phyloP scores from a whole-genome alignment of 92 coral and sea anemone genomes.

The Palythoa heliodiscus region DNA sequence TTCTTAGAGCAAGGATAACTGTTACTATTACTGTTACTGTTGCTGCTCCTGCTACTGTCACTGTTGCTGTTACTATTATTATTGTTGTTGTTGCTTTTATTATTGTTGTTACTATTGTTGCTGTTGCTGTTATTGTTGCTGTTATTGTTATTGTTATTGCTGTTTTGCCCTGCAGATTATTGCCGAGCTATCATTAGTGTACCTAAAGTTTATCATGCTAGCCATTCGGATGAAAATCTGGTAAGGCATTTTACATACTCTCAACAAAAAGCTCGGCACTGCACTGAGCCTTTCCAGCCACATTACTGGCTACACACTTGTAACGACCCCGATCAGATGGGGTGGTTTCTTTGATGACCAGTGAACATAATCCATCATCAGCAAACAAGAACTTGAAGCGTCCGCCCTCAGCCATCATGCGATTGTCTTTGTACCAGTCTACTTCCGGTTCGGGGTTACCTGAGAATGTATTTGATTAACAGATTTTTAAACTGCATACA shows the following conservation, averaged over 20 bases:
- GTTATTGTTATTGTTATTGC: too few relatives aligned
- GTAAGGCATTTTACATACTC: constrained; percentile 56
- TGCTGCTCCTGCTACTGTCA: too few relatives aligned
- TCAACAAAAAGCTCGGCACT: constrained; percentile 96
- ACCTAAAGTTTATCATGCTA: too few relatives aligned
- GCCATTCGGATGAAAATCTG: neutral
- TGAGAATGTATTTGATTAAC: neutral
- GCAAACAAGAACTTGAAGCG: constrained; percentile 74
- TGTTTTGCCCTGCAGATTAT: too few relatives aligned
- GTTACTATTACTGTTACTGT: too few relatives aligned
- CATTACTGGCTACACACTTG: constrained; percentile 96
- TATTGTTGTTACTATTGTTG: too few relatives aligned
- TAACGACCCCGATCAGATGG: constrained; percentile 93
- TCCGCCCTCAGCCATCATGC: constrained; percentile 90
- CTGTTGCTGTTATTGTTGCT: too few relatives aligned
- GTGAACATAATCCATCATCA: constrained; percentile 87
- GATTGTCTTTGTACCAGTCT: constrained; percentile 97
- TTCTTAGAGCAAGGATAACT: too few relatives aligned
- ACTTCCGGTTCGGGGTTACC: constrained; percentile 98
- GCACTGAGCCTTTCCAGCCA: constrained; percentile 94
- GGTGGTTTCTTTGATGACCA: constrained; percentile 80
- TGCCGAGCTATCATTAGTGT: too few relatives aligned
- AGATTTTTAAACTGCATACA: neutral
- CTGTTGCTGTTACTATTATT: too few relatives aligned
- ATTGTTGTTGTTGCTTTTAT: too few relatives aligned